Percentiles rank a stretch among this genome's conserved stretches.
Conservation (phyloP, 53 echinoderm and acorn worm genomes). For the Crossaster papposus region DNA sequence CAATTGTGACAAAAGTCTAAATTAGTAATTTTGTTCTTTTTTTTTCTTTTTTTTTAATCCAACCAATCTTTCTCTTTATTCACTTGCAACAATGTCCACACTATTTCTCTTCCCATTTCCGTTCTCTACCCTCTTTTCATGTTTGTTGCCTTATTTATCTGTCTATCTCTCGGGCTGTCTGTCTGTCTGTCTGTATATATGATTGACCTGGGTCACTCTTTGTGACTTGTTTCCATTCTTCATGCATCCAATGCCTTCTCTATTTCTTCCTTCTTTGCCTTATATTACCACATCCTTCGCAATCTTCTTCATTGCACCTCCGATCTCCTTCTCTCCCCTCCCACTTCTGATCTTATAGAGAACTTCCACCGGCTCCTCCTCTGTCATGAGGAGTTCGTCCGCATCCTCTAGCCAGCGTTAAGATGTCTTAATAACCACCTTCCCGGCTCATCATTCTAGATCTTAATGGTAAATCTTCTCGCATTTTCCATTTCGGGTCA, state of each 20-base stretch:
- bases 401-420: slow-evolving; percentile 25
- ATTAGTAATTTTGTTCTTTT: too few relatives aligned
- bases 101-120: background rate
- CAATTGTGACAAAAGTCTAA: too few relatives aligned
- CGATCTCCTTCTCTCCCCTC: background rate
- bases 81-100: background rate
- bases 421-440: slow-evolving; percentile 32
- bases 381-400: slow-evolving; percentile 23
- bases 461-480: slow-evolving; percentile 50
- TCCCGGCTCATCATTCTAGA: slow-evolving; percentile 47
- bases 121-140: background rate
- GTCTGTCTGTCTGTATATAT: too few relatives aligned
- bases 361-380: slow-evolving; percentile 23
- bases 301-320: background rate
- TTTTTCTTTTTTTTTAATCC: background rate
- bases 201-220: too few relatives aligned
- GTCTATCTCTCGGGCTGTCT: too few relatives aligned
- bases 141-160: too few relatives aligned
- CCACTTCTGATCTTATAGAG: background rate
- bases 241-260: background rate
- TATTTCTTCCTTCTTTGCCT: background rate
- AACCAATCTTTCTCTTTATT: background rate
- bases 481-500: background rate
- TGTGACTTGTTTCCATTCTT: background rate
- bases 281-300: too few relatives aligned